Base-by-base conservation (phyloP, 2,797 vertebrate genomes). In the Somateria mollissima region DNA sequence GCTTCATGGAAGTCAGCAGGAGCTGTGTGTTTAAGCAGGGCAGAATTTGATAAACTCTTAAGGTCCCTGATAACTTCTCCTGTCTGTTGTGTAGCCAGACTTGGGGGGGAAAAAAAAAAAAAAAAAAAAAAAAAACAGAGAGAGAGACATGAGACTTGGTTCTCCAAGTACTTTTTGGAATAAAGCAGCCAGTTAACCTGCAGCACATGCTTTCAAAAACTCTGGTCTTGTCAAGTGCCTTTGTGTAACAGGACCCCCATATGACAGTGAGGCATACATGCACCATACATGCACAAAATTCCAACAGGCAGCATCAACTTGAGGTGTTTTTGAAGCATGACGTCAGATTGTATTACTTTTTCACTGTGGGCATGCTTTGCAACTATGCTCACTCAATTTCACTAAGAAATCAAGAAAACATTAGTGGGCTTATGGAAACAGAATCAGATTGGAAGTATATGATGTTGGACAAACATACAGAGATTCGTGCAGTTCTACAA, bases 71-170 rank as follows among this genome's bases (percentile, higher is more conserved):
- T 21, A 57, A 6, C 4, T 76, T 76, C 62, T 82, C 24, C 20
- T 43, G 27, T 32, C 39, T 58, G 47, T 66, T 73, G 12, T 0
- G 0, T 39, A 54, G 56, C 65, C 73, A 69, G 28, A 78, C 13
- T 56, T 84, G 0, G 0, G n/a, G 10, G 9, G 4, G 45, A 37
- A 53, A 12, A 3, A 0, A 60, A 61, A 27, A 30, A 41, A 24
- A 45, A 60, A 37, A 47, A 2, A 0, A 49, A 62, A 27, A 30
- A 34, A 27, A 62, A 47, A 34, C n/a, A 27, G 21, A 37, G 24
- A 67, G 39, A 43, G 43, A 54, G 11, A 14, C 19, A 41, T 14
- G 41, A 72, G 54, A 66, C 41, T 32, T 78, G 39, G 13, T 72
- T 86, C 66, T 76, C 56, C 24, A 57, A 85, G 41, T 65, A 53